A percentile compares a stretch with the other conserved stretches of the same genome.
These are phyloP conservation scores for Psittacula cyanocephala DNA, from an alignment of 2,113 vertebrate species.

Conservation along the genomic window DNA sequence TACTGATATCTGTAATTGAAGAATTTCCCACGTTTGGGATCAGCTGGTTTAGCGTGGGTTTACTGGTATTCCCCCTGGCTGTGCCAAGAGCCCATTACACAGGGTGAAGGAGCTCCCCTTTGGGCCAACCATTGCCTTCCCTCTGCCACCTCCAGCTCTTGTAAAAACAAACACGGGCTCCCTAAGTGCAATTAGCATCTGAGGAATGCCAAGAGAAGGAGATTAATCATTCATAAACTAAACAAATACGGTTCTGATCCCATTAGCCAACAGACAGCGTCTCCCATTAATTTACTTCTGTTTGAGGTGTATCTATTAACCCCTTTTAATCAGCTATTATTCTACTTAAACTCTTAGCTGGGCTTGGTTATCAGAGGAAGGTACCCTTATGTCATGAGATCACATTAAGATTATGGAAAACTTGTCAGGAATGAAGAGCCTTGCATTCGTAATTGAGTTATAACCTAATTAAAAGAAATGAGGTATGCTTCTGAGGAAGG, in stretches of 20 bases:
- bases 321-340: constrained; percentile 47
- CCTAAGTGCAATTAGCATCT: constrained; percentile 61
- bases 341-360: constrained; percentile 28
- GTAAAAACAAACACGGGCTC: constrained; percentile 54
- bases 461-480: constrained; percentile 52
- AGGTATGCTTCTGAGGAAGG: not conserved
- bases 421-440: constrained; percentile 35
- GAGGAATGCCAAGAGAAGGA: constrained; percentile 47
- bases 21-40: not conserved
- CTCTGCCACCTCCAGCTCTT: constrained; percentile 42
- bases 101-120: not conserved
- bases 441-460: constrained; percentile 35
- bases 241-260: constrained; percentile 70
- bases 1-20: not conserved
- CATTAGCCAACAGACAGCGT: constrained; percentile 52
- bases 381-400: constrained; percentile 34
- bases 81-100: constrained; percentile 5
- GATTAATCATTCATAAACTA: constrained; percentile 73
- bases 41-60: not conserved
- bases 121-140: not conserved
- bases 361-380: constrained; percentile 17
- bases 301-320: constrained; percentile 53
- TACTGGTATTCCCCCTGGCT: not conserved
- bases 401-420: constrained; percentile 61
- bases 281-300: constrained; percentile 34